Evolutionary conservation across 2,888 invertebrate genomes (phyloP).

Genomic region (Hanleya hanleyi): DNA sequence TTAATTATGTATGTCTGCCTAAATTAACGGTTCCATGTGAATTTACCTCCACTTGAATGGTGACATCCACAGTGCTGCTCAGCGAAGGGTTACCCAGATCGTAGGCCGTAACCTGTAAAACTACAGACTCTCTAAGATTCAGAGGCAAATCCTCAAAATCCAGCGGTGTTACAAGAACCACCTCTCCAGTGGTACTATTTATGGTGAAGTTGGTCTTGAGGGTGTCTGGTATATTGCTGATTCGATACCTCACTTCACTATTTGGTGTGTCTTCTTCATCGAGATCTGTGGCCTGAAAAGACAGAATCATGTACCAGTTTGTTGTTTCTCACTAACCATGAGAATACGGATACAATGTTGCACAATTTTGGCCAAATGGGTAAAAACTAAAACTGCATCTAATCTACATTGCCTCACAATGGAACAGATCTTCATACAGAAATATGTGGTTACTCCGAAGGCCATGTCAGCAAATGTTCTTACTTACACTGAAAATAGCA

Average conservation of each 20-base stretch:
- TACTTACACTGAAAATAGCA: no score
- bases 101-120: slow-evolving; percentile 55
- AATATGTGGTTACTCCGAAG: no score
- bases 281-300: slow-evolving; percentile 81
- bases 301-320: no score
- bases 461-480: no score
- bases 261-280: slow-evolving; percentile 77
- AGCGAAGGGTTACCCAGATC: slow-evolving; percentile 60
- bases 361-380: no score
- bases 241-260: slow-evolving; percentile 59
- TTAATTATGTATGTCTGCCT: no score
- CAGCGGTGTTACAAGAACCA: slow-evolving; percentile 57
- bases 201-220: slow-evolving; percentile 76
- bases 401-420: no score
- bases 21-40: no score
- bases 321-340: no score
- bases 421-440: no score
- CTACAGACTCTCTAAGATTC: slow-evolving; percentile 46
- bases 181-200: slow-evolving; percentile 79
- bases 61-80: slow-evolving; percentile 58
- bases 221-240: slow-evolving; percentile 48
- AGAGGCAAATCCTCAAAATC: slow-evolving; percentile 64
- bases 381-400: no score
- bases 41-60: slow-evolving; percentile 79
- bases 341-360: no score